Evolutionary conservation across 2,888 invertebrate species (phyloP).

Genomic region (Drosophila pullipes): DNA sequence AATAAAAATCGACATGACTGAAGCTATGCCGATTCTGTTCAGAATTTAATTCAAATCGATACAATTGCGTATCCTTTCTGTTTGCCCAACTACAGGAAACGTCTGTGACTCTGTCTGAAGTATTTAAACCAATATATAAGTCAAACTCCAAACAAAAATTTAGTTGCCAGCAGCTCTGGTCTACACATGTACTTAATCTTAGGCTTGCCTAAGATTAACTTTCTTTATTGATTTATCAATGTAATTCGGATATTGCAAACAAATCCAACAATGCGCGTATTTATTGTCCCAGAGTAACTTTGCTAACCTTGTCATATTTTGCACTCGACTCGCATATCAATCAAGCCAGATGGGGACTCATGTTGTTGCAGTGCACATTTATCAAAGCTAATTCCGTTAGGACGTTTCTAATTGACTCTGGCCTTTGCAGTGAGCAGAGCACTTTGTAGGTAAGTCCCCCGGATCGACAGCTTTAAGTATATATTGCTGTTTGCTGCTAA

Average conservation of each 20-base stretch:
- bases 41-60: not conserved
- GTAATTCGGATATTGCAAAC: conserved; percentile 7
- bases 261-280: not conserved
- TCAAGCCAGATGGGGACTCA: conserved; percentile 30
- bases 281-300: conserved; percentile 4
- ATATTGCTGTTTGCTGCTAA: conserved; percentile 48
- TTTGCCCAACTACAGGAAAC: not conserved
- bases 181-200: not conserved
- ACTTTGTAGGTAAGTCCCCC: conserved; percentile 20
- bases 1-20: not conserved
- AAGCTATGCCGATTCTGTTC: not conserved
- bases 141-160: not conserved
- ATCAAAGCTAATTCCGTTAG: conserved; percentile 44
- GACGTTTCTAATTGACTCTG: conserved; percentile 26
- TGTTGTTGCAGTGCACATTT: conserved; percentile 19
- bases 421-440: conserved; percentile 30
- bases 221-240: not conserved
- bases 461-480: conserved; percentile 50
- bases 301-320: conserved; percentile 35
- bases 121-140: not conserved
- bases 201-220: too few species aligned
- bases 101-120: not conserved
- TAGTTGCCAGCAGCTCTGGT: not conserved
- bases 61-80: not conserved
- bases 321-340: conserved; percentile 38